Evolutionary conservation across 2,113 vertebrate genomes (phyloP).

Genomic region (Collichthys lucidus): DNA sequence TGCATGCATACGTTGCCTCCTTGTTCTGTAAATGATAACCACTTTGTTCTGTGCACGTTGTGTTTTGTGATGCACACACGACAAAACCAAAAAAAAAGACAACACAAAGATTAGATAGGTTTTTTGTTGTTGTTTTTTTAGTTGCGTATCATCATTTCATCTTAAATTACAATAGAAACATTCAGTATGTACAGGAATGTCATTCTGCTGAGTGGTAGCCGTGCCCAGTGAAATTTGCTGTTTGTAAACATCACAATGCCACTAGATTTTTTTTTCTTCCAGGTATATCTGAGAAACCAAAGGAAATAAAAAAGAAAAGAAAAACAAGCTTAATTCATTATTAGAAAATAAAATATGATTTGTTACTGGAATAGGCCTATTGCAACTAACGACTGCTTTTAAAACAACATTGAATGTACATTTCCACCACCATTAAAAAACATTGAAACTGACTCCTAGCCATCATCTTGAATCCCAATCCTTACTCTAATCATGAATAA

Average conservation of each 20-base stretch:
- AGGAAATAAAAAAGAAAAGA: slow-evolving; percentile 32
- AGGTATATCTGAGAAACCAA: slow-evolving; percentile 34
- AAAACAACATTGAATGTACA: slow-evolving; percentile 35
- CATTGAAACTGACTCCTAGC: slow-evolving; percentile 45
- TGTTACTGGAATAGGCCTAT: slow-evolving; percentile 21
- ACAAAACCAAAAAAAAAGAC: slow-evolving; percentile 19
- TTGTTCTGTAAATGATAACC: slow-evolving; percentile 8
- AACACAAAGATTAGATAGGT: neutral
- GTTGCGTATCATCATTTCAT: slow-evolving; percentile 68
- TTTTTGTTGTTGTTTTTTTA: slow-evolving; percentile 28
- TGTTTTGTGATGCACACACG: slow-evolving; percentile 1
- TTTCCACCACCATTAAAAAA: slow-evolving; percentile 64
- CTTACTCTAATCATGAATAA: slow-evolving; percentile 61
- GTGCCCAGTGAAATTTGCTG: slow-evolving; percentile 62
- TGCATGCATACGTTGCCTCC: neutral
- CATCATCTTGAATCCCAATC: slow-evolving; percentile 51
- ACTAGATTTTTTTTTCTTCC: slow-evolving; percentile 43
- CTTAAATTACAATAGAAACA: slow-evolving; percentile 80
- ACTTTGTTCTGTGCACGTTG: slow-evolving; percentile 8
- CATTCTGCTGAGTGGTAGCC: slow-evolving; percentile 64
- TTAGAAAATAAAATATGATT: slow-evolving; percentile 31
- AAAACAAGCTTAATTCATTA: slow-evolving; percentile 8
- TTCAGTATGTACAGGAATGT: slow-evolving; percentile 77
- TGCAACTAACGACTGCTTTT: slow-evolving; percentile 25
- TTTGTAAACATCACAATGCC: slow-evolving; percentile 65